Evolutionary conservation across 2,888 invertebrate genomes (phyloP).

Genomic region (Electrophaes corylata): DNA sequence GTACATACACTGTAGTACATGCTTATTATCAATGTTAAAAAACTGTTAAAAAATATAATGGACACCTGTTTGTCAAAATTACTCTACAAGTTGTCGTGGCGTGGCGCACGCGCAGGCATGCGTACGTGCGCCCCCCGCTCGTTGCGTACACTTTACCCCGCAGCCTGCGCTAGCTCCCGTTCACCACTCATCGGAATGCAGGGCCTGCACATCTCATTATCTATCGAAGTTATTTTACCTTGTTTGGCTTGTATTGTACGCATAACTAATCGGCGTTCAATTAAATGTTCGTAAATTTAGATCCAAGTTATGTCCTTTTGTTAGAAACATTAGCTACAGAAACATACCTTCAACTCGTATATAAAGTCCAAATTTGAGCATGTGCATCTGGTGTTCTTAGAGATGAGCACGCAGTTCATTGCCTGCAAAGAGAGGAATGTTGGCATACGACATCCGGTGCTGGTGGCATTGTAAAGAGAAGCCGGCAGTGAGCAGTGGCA

Average conservation of each 20-base stretch:
- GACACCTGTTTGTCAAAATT: conserved; percentile 68
- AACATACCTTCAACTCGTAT: too few species aligned
- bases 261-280: conserved; percentile 24
- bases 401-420: conserved; percentile 52
- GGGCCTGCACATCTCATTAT: conserved; percentile 70
- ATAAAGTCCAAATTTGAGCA: conserved; percentile 51
- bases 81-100: conserved; percentile 54
- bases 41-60: conserved; percentile 35
- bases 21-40: conserved; percentile 40
- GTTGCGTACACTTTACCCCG: conserved; percentile 36
- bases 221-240: conserved; percentile 62
- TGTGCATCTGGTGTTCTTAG: conserved; percentile 25
- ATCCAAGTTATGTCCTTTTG: conserved; percentile 1
- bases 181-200: conserved; percentile 77
- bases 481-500: conserved; percentile 43
- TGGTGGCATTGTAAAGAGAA: conserved; percentile 57
- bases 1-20: conserved; percentile 30
- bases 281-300: not conserved
- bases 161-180: conserved; percentile 48
- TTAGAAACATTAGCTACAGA: too few species aligned
- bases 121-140: conserved; percentile 50
- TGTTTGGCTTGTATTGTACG: conserved; percentile 52
- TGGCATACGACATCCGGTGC: conserved; percentile 47
- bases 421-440: conserved; percentile 51
- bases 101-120: conserved; percentile 75